Base-by-base conservation (phyloP, 64 coral and sea anemone genomes). In the Pachyseris speciosa region DNA sequence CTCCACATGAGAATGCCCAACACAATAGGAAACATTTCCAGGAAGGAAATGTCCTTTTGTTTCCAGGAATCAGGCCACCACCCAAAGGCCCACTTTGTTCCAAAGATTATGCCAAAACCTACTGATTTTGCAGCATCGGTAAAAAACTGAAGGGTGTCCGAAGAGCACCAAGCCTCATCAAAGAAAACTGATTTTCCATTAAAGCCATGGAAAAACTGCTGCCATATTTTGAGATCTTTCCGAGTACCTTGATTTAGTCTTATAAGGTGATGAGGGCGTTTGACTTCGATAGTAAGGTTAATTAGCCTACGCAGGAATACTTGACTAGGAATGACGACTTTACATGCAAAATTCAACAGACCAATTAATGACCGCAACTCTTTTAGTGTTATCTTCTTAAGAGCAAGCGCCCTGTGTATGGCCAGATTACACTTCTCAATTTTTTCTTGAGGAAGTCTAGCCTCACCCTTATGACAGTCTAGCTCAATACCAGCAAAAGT, bases 301-400 rank as follows among this genome's bases (percentile, higher is more conserved):
- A 87, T 72, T 15, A 87, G 20, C 20, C 84, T 19, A 19, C 84
- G 34, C 28, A 87, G 64, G 22, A 87, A 55, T 44, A 42, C 68
- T 41, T 48, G 52, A 75, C 86, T 69, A 0, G 70, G 67, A 17
- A 74, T 42, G 32, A 88, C 42, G 22, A 88, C 86, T 2, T 6
- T 34, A 49, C 85, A 87, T 2, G 85, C 85, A 74, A 87, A 87
- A 31, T 74, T 87, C 4, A 85, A 68, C 28, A 58, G 22, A 58
- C 76, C 76, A 17, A 34, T 67, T 2, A 68, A 26, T 1, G 83
- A 85, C 44, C 67, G 57, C 13, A 85, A 29, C 6, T 85, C 61
- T 29, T 17, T 28, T 7, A 85, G 37, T 22, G 34, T 43, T 44
- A 85, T 20, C 7, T 85, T 67, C 6, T 41, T 57, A 26, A 58